Evolutionary conservation across 2,888 invertebrate genomes (phyloP), one percentile per base, ranked within the genome.

Genomic region (Lypha dubia): DNA sequence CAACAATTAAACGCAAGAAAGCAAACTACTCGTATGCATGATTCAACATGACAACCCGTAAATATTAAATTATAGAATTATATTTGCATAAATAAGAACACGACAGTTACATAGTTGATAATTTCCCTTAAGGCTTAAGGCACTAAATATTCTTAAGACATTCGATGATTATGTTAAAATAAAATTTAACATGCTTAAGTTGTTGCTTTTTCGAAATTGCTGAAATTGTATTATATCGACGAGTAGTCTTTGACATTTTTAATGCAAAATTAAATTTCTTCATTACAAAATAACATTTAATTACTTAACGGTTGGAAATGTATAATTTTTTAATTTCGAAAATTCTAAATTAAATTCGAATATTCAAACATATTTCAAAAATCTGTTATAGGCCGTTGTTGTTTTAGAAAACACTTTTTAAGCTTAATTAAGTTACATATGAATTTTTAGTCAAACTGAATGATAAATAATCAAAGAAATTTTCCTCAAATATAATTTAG

Each of bases 71-170:
- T 63, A 17, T 24, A 28, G 28, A 13, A 56, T 20, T 60, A 41
- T 24, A 49, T 28, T 65, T 32, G 38, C 63, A 58, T 71, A 41
- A 74, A 51, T 74, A 53, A 38, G 49, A 56, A 58, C 28, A 49
- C 22, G 60, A 49, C 2, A 13, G 49, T 44, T 13, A n/a, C n/a
- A n/a, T n/a, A 44, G 44, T 44, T 11, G 11, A 56, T 38, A 28
- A 68, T 77, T 77, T 77, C 60, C 58, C 67, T 17, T 8, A 65
- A 58, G 74, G 13, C 24, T 49, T n/a, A 22, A 53, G 17, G 9
- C 8, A 49, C 41, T 1, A 20, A 17, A 7, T 32, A 28, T 22
- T 20, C 44, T 1, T 11, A 41, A 7, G 41, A 7, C 9, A n/a
- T 22, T 38, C 8, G 24, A 17, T 6, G 24, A 17, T 68, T 68